A percentile compares a stretch with the other conserved stretches of the same genome.
Conservation (phyloP, 2,797 vertebrate species). For the Melanotaenia trifasciata region DNA sequence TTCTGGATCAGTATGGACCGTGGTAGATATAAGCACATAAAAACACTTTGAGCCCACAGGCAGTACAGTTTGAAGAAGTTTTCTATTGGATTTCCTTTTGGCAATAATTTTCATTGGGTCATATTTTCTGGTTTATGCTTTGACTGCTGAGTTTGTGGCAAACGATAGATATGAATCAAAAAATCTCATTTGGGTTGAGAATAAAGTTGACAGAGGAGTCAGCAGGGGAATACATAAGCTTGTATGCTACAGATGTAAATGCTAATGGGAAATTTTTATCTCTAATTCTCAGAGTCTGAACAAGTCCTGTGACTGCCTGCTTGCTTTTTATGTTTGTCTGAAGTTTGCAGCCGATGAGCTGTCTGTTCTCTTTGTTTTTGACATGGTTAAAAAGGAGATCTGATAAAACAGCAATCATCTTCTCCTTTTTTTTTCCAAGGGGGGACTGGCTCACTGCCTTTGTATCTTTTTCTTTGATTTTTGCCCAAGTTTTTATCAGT, state of each 20-base stretch:
- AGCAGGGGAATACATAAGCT: constrained; percentile 12
- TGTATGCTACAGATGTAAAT: constrained; percentile 30
- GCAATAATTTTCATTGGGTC: constrained; percentile 51
- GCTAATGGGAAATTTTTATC: constrained; percentile 24
- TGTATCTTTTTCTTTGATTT: constrained; percentile 43
- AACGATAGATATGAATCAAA: constrained; percentile 23
- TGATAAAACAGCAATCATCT: constrained; percentile 59
- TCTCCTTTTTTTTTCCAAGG: constrained; percentile 16
- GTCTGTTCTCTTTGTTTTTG: constrained; percentile 43
- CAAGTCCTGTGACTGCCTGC: constrained; percentile 18
- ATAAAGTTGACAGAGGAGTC: constrained; percentile 40
- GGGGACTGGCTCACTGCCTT: constrained; percentile 23
- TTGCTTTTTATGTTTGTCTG: constrained; percentile 17
- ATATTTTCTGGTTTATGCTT: constrained; percentile 33
- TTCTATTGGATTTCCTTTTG: constrained; percentile 44
- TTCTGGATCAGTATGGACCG: constrained; percentile 29
- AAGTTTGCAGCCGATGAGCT: constrained; percentile 25
- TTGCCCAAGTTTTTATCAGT: constrained; percentile 40
- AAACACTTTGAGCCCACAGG: constrained; percentile 38
- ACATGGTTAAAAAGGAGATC: constrained; percentile 49
- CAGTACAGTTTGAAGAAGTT: constrained; percentile 37
- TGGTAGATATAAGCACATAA: constrained; percentile 3
- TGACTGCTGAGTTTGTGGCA: not conserved
- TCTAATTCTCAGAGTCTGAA: constrained; percentile 18
- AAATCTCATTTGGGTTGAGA: constrained; percentile 42